Evolutionary conservation across 1,140 invertebrate species (phyloP).

Genomic region (Pinna nobilis): DNA sequence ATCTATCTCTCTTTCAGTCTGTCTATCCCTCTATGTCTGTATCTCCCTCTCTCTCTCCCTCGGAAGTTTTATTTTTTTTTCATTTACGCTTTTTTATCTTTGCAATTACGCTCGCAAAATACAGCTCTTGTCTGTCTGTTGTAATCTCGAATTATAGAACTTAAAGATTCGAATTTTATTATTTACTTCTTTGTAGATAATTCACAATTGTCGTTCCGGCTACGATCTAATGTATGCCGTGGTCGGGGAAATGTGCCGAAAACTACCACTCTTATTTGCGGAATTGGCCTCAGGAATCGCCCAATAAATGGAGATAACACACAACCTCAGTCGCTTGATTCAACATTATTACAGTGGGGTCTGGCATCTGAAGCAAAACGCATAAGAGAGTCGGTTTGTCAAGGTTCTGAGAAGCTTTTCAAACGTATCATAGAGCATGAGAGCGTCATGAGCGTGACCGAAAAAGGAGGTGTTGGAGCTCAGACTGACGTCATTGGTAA

Average conservation of each 20-base stretch:
- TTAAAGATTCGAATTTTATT: background rate
- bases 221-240: constrained; percentile 45
- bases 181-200: background rate
- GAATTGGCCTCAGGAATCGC: constrained; percentile 28
- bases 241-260: constrained; percentile 29
- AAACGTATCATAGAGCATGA: constrained; percentile 44
- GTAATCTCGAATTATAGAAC: no score
- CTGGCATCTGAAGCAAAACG: constrained; percentile 11
- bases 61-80: no score
- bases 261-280: constrained; percentile 41
- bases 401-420: constrained; percentile 37
- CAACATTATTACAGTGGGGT: constrained; percentile 41
- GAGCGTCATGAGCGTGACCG: constrained; percentile 24
- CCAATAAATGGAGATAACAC: constrained; percentile 56
- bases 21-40: no score
- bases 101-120: no score
- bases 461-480: constrained; percentile 45
- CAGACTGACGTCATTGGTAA: constrained; percentile 60
- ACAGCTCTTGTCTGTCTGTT: no score
- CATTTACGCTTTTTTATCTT: no score
- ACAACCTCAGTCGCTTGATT: constrained; percentile 40
- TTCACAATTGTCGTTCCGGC: constrained; percentile 26
- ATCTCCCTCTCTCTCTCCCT: no score
- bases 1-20: no score
- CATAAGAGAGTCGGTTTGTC: background rate